Conservation (phyloP, 2,113 vertebrate genomes). For the Scalopus aquaticus region DNA sequence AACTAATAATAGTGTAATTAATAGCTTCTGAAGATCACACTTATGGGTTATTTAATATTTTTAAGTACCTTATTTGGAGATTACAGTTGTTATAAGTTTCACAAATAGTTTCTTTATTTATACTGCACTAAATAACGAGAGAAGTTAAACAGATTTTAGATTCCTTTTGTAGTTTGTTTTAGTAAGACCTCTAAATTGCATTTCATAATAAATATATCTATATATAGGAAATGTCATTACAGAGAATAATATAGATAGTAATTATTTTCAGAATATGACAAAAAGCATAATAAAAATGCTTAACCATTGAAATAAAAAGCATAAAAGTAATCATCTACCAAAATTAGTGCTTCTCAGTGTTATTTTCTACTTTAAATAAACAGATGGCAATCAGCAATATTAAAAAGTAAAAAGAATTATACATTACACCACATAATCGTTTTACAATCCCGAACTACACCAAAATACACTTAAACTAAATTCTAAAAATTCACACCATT, state of each 20-base stretch:
- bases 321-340: background rate
- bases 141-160: background rate
- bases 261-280: background rate
- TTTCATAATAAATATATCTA: background rate
- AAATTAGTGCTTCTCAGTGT: background rate
- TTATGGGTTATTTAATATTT: background rate
- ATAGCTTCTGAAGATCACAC: background rate
- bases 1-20: background rate
- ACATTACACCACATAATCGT: background rate
- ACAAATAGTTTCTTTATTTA: conserved; percentile 33
- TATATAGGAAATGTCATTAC: background rate
- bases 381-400: background rate
- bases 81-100: conserved; percentile 2
- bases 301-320: background rate
- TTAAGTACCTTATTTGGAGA: conserved; percentile 4
- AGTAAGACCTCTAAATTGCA: background rate
- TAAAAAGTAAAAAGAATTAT: background rate
- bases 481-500: background rate
- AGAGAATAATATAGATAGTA: background rate
- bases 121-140: background rate
- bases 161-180: background rate
- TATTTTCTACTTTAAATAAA: background rate
- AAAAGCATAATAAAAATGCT: background rate
- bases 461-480: background rate
- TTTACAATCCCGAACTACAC: background rate